phyloP scores from a whole-genome alignment of 2,797 vertebrate species.

The Anabacerthia variegaticeps region DNA sequence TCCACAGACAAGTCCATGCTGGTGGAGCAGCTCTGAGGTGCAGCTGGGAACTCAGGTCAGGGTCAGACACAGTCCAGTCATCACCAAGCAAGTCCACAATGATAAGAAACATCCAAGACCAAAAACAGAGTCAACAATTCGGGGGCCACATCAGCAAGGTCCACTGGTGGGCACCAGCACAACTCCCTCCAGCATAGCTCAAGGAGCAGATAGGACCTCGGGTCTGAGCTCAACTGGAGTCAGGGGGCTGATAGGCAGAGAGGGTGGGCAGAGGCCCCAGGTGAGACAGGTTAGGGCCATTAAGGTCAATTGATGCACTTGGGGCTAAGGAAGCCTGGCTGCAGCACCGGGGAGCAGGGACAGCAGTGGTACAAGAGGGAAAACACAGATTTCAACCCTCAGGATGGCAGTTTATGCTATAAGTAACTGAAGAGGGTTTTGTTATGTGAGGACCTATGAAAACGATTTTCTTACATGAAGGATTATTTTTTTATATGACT shows the following conservation, averaged over 20 bases:
- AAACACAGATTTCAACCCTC: background rate
- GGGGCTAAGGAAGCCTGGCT: background rate
- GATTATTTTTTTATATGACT: background rate
- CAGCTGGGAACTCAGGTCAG: background rate
- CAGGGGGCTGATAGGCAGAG: rapidly evolving
- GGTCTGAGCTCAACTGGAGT: background rate
- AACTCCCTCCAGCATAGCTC: rapidly evolving
- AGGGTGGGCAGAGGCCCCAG: background rate
- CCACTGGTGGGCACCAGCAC: background rate
- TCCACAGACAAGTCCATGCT: background rate
- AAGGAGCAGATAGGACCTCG: rapidly evolving
- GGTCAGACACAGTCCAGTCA: background rate
- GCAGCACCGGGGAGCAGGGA: background rate
- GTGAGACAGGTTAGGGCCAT: background rate
- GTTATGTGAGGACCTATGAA: background rate
- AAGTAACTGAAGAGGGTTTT: background rate
- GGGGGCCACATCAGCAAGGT: background rate
- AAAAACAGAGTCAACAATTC: background rate
- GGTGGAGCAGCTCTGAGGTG: background rate
- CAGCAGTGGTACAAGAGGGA: background rate
- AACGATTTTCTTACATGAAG: background rate
- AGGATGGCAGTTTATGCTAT: background rate
- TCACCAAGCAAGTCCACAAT: background rate
- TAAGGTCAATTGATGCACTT: background rate
- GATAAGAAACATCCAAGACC: background rate